Base-by-base conservation (phyloP, 2,888 invertebrate species). In the Hemaris fuciformis region DNA sequence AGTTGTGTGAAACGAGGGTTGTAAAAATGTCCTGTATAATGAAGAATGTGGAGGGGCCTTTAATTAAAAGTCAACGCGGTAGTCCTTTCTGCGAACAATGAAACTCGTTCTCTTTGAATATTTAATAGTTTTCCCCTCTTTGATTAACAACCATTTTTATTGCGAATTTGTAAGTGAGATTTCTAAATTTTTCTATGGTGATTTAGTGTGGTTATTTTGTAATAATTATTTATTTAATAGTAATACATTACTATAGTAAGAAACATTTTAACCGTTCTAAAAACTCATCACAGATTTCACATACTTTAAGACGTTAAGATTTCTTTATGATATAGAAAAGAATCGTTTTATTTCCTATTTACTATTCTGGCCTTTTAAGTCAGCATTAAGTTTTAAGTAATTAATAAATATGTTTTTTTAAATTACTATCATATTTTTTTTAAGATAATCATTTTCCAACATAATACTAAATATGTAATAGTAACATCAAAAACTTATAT, bases 61-160 rank as follows among this genome's bases (percentile, higher is more conserved):
- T 89, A 90, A 90, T 91, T 90, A 91, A 90, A 91, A 90, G 88
- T 86, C 89, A 83, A 85, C 83, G 79, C 81, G 79, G 66, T 77
- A 73, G 82, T 79, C 78, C 83, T 83, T 80, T 74, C 71, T 59
- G 70, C 72, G 79, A 75, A 88, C 87, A 88, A 88, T 85, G 87
- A 86, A 88, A 83, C 81, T 76, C 77, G 77, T 85, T 80, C 80
- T 76, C 80, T 80, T 80, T 85, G 81, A 84, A 83, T 79, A 74
- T 79, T 75, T 80, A 77, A 82, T 81, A 77, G 79, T 79, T 79
- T 78, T 77, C 78, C 75, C 76, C 72, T 73, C 69, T 76, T 80
- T 80, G 69, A 79, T 78, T 79, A 76, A 68, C 64, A 70, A 71
- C 65, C 67, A 69, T 66, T 74, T 77, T 72, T 68, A 71, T 70